phyloP scores from a whole-genome alignment of 2,797 vertebrate species.

The Sciurus carolinensis region DNA sequence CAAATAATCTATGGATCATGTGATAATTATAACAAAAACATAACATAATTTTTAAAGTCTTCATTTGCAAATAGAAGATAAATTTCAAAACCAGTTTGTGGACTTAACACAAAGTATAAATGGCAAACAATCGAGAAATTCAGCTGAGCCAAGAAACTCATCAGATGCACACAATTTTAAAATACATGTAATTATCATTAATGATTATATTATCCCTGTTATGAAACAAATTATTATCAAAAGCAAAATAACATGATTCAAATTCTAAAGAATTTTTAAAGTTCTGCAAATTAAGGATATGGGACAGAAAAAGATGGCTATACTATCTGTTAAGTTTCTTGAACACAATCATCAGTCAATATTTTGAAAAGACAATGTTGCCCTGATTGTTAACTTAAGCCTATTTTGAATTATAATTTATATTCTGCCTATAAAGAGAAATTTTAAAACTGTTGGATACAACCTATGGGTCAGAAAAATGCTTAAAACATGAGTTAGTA shows the following conservation, averaged over 20 bases:
- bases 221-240: constrained; percentile 14
- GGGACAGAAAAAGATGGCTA: background rate
- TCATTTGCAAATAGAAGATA: constrained; percentile 58
- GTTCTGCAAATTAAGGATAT: background rate
- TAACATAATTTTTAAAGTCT: constrained; percentile 33
- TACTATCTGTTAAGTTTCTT: background rate
- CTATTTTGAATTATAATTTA: background rate
- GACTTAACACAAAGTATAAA: constrained; percentile 29
- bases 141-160: constrained; percentile 14
- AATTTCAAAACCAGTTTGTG: constrained; percentile 43
- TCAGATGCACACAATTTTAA: background rate
- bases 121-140: constrained; percentile 42
- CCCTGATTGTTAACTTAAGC: background rate
- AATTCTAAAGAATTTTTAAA: constrained; percentile 33
- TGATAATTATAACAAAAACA: constrained; percentile 11
- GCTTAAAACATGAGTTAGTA: background rate
- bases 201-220: background rate
- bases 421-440: background rate
- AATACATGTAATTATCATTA: constrained; percentile 41
- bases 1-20: background rate
- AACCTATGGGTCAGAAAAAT: background rate
- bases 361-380: background rate
- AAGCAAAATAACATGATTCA: background rate
- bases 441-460: background rate
- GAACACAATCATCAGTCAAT: constrained; percentile 4